Evolutionary conservation across 2,113 vertebrate genomes (phyloP), one percentile per base, ranked within the genome.

Genomic region (Phoxinus phoxinus): DNA sequence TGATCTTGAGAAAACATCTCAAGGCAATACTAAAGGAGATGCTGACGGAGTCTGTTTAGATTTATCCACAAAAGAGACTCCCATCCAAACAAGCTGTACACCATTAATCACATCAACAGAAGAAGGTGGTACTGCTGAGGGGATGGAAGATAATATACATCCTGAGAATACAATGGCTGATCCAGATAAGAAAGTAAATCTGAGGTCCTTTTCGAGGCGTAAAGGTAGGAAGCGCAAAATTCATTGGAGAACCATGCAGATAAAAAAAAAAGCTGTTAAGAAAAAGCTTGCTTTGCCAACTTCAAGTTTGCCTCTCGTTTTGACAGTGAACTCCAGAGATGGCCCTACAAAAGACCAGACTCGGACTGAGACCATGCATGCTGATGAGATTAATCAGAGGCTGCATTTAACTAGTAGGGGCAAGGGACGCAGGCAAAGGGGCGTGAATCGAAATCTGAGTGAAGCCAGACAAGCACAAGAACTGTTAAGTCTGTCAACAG

Each of bases 1-100:
- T 6, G 89, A 92, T 65, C 88, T 91, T n/a, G 89, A 92, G 32
- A 89, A 93, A 72, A 83, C 6, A 85, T 88, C 84, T 75, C 30
- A 82, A 53, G 48, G n/a, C 8, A 73, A 86, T 35, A 58, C 51
- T 51, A 76, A 32, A 53, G 46, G 46, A n/a, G 44, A 23, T 77
- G 12, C 37, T 35, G 79, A 89, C 41, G 80, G 71, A 58, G 69
- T 69, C 74, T 84, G 35, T 76, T 37, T 80, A 51, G 58, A 37
- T 76, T 41, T 61, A 44, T 12, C 72, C 27, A 37, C 53, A 9
- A 46, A 72, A 8, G 27, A 71, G 67, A 56, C 77, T 58, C 51
- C 76, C 6, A 10, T 84, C 30, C 77, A 89, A 37, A 63, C 15
- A 17, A 83, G 84, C 58, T 59, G 41, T 73, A 59, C 51, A 37